Evolutionary conservation across 2,888 invertebrate genomes (phyloP), one percentile per base, ranked within the genome.

Genomic region (Corbicula japonica): DNA sequence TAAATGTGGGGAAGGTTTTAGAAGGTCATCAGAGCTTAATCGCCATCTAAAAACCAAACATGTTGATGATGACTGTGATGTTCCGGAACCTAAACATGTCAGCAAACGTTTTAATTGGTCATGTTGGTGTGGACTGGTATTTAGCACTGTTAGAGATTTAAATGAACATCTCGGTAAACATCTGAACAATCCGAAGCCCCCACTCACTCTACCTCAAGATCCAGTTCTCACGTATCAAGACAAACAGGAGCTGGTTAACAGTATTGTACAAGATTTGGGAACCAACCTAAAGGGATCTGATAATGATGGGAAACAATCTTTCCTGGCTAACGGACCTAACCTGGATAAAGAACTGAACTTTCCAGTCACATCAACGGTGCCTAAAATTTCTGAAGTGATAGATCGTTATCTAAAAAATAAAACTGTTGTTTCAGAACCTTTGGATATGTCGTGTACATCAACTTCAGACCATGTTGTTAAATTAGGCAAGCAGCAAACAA

Each of bases 21-120:
- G 83, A 15, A 48, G 83, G 28, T 32, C 63, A 32, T 83, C 83
- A 4, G 83, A 83, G 44, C 41, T 83, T n/a, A 83, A 83, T 8
- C 63, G 79, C 21, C 83, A 83, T 44, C 76, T 61, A 60, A 54
- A 54, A 8, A 8, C 52, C 21, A 76, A 76, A 28, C 79, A 83
- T 38, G 35, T 46, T 3, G 34, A 26, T 28, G 48, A 60, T 2
- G 30, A 44, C 30, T 21, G 41, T 46, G 18, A 15, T 6, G 18
- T 1, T 1, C 58, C 30, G 18, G 5, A 28, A 18, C 50, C 41
- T 26, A 10, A 26, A 23, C 38, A 26, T n/a, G 35, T 44, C n/a
- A 23, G 23, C 15, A 63, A 62, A 62, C 10, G 1, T 32, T 23
- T 30, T 26, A 62, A 72, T 34, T 28, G 28, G 0, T 83, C 79